Evolutionary conservation across 2,113 vertebrate genomes (phyloP).

Genomic region (Chrysemys picta): DNA sequence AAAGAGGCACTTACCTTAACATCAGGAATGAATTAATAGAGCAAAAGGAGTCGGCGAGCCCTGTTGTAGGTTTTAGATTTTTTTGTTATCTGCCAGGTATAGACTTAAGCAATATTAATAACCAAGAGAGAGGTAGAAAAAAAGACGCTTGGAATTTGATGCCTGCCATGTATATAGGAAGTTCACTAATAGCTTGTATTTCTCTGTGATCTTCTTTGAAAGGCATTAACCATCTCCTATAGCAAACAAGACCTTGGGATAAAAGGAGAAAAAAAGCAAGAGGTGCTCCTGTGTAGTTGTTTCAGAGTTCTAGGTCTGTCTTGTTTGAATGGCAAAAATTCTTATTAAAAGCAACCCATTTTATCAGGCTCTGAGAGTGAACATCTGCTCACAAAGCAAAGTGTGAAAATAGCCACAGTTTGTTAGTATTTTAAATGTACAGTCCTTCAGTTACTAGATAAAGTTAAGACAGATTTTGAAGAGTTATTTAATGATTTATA

Average conservation of each 20-base stretch:
- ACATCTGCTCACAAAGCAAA: constrained; percentile 50
- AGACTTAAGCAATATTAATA: too few relatives aligned
- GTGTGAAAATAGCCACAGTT: constrained; percentile 32
- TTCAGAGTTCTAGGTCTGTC: constrained; percentile 53
- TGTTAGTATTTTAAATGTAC: constrained; percentile 18
- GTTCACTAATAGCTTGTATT: too few relatives aligned
- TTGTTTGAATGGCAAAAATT: constrained; percentile 54
- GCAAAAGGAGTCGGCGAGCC: not conserved
- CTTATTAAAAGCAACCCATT: constrained; percentile 63
- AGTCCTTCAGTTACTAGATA: not conserved
- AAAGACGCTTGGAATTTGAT: too few relatives aligned
- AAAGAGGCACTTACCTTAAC: not conserved
- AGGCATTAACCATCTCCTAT: not conserved
- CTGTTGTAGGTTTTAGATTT: not conserved
- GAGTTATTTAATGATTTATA: not conserved
- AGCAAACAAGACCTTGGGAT: not conserved
- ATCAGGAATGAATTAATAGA: not conserved
- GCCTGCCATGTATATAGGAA: too few relatives aligned
- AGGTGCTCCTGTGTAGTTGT: not conserved
- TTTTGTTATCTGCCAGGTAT: too few relatives aligned
- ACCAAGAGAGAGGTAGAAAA: too few relatives aligned
- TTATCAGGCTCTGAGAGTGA: not conserved
- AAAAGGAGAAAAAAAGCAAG: constrained; percentile 31
- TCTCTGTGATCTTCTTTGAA: not conserved
- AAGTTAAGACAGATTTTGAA: not conserved